phyloP scores from a whole-genome alignment of 2,888 invertebrate species.

The Thymelicus lineola region DNA sequence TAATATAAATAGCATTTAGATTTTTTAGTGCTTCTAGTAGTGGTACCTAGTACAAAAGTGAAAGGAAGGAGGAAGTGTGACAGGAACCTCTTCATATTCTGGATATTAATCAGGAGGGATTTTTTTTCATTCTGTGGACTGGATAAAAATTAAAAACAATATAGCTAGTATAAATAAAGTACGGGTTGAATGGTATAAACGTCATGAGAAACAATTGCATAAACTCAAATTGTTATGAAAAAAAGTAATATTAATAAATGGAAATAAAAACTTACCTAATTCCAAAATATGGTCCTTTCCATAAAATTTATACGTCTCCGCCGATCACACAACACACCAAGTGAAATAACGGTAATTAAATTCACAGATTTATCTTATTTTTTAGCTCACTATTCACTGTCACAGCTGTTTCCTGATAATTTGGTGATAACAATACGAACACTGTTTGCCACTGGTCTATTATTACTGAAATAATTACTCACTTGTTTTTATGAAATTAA shows the following conservation, averaged over 20 bases:
- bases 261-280: constrained; percentile 15
- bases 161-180: too few relatives aligned
- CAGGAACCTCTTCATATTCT: constrained; percentile 12
- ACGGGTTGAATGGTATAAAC: too few relatives aligned
- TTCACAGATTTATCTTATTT: constrained; percentile 26
- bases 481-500: constrained; percentile 25
- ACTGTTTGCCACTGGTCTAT: constrained; percentile 15
- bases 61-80: constrained; percentile 5
- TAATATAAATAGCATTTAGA: too few relatives aligned
- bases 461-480: constrained; percentile 9
- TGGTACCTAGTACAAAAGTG: not conserved
- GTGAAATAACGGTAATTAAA: constrained; percentile 21
- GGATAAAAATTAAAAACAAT: not conserved
- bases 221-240: not conserved
- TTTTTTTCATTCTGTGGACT: not conserved
- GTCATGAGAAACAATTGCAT: not conserved
- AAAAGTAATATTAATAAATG: not conserved
- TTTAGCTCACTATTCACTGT: constrained; percentile 33
- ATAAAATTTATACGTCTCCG: not conserved
- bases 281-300: not conserved
- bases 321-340: constrained; percentile 16
- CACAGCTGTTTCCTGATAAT: constrained; percentile 41
- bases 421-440: constrained; percentile 22
- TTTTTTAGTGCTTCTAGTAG: too few relatives aligned
- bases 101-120: constrained; percentile 2